Percentiles rank a stretch among this genome's conserved stretches.
These are phyloP conservation scores for Amphipyra tragopoginis DNA, from an alignment of 2,888 invertebrate genomes.

Conservation along the genomic window DNA sequence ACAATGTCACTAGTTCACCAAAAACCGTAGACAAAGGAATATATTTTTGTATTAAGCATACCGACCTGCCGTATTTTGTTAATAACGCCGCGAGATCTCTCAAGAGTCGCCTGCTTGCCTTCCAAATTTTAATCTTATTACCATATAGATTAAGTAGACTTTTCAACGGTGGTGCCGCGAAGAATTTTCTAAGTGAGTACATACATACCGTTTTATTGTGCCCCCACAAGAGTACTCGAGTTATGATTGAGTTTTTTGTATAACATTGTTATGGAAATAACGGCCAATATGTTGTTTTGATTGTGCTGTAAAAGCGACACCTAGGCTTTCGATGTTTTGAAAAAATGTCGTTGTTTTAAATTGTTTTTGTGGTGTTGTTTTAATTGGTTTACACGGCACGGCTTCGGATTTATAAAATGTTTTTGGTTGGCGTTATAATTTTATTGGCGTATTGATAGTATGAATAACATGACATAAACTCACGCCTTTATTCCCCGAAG, in stretches of 20 bases:
- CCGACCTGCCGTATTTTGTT: conserved; percentile 71
- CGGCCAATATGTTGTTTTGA: conserved; percentile 54
- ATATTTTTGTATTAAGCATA: conserved; percentile 76
- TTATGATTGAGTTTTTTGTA: conserved; percentile 63
- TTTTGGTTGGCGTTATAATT: background rate
- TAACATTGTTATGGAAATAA: conserved; percentile 52
- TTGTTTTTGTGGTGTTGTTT: background rate
- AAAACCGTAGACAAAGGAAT: conserved; percentile 69
- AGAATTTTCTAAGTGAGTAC: conserved; percentile 53
- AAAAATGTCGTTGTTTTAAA: conserved; percentile 18
- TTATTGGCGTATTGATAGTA: background rate
- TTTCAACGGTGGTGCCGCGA: conserved; percentile 31
- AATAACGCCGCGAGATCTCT: conserved; percentile 63
- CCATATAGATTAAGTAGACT: conserved; percentile 52
- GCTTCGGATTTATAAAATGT: background rate
- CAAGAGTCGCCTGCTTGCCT: conserved; percentile 42
- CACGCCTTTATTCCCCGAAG: no score
- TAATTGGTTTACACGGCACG: background rate
- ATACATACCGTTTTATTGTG: conserved; percentile 56
- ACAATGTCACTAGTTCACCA: conserved; percentile 38
- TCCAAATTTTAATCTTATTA: conserved; percentile 58
- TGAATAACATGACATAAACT: no score
- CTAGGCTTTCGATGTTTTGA: conserved; percentile 26
- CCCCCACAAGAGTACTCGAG: conserved; percentile 52
- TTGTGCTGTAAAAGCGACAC: conserved; percentile 33